A percentile compares a stretch with the other conserved stretches of the same genome.
These are phyloP conservation scores for Apostichopus leukothele DNA, from an alignment of 53 echinoderm and acorn worm genomes.

Conservation along the genomic window DNA sequence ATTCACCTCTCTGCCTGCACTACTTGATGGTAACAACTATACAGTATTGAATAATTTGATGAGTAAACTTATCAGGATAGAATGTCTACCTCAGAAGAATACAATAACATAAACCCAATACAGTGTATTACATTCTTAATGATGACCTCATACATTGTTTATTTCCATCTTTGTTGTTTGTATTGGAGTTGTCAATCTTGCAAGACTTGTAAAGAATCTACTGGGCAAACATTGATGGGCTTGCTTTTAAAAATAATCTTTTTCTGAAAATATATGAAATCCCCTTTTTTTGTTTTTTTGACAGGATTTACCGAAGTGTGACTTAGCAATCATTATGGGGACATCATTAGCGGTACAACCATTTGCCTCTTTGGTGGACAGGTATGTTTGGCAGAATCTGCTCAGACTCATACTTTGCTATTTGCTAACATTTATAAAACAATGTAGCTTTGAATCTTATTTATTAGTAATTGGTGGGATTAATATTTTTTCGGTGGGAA, in stretches of 20 bases:
- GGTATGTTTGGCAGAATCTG: conserved; percentile 32
- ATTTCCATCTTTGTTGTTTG: too few relatives aligned
- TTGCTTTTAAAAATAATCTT: too few relatives aligned
- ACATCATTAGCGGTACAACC: conserved; percentile 93
- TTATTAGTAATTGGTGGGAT: too few relatives aligned
- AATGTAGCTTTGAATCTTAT: too few relatives aligned
- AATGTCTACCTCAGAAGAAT: background rate
- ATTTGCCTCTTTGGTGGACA: conserved; percentile 84
- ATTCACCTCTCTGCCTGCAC: too few relatives aligned
- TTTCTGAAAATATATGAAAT: too few relatives aligned
- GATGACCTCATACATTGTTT: background rate
- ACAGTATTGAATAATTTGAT: background rate
- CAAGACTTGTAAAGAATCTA: too few relatives aligned
- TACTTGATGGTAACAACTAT: too few relatives aligned
- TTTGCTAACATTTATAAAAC: too few relatives aligned
- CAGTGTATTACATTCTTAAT: background rate
- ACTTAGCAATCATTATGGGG: conserved; percentile 90
- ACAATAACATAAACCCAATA: background rate
- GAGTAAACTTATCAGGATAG: background rate
- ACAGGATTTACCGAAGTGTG: conserved; percentile 92
- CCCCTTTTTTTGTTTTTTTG: background rate
- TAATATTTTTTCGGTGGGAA: too few relatives aligned
- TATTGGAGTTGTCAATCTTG: too few relatives aligned
- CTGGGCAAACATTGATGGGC: too few relatives aligned
- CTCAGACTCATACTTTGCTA: background rate